Base-by-base conservation (phyloP, 30 jellyfish, hydroid and myxozoan genomes). In the Aurelia coerulea region DNA sequence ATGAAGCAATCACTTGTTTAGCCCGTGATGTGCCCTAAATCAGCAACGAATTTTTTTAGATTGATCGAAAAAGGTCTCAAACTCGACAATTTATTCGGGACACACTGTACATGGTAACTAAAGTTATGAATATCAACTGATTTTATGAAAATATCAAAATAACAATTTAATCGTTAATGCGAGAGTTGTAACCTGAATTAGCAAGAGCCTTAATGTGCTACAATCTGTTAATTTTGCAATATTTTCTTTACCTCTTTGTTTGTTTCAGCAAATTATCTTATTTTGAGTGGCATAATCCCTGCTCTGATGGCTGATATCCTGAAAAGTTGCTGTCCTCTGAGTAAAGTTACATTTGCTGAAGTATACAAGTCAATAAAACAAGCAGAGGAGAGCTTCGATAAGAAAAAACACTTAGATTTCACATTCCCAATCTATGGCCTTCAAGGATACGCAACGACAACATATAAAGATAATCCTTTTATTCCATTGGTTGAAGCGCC, bases 401-500 rank as follows among this genome's bases (percentile, higher is more conserved):
- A 67, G 8, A 84, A 88, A 52, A 63, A 76, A 10, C 88, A 88
- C 18, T 65, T 83, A 37, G 99, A 94, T 76, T 66, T 94, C 42
- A 88, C 99, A 7, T 94, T 94, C 51, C 99, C 99, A 6, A 72
- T 94, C 17, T 94, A 94, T 74, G 99, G 96, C 1, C 86, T 94
- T 6, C 87, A 94, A 10, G 99, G 99, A 46, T 37, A 65, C 32
- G 67, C 78, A 11, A 88, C 99, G 6, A 76, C 32, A 12, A 66
- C 32, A 19, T 94, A 73, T 66, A 94, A 88, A 80, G 99, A 89
- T 65, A 75, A 62, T 76, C 99, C 99, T 8, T 84, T 94, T 73
- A 79, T 94, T 3, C 95, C 99, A 14, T 10, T 94, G 73, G 99
- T 94, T 29, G 92, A 94, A 67, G 97, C 99, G 1, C 99, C 99